phyloP scores from a whole-genome alignment of 2,797 vertebrate species.

The Remorina albescens region DNA sequence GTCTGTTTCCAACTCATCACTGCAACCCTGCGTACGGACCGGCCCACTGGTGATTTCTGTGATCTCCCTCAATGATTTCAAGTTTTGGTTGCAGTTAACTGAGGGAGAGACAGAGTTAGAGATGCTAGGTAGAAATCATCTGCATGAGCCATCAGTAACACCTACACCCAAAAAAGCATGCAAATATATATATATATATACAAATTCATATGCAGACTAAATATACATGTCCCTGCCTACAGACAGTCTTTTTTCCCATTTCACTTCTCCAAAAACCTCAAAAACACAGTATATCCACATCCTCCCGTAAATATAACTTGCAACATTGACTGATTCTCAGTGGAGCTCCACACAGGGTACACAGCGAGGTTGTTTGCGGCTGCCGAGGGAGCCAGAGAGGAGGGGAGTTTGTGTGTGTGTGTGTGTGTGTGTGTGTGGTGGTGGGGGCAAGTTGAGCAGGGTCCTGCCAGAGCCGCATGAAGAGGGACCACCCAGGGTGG shows the following conservation, averaged over 20 bases:
- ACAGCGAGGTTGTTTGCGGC: slow-evolving; percentile 81
- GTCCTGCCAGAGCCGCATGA: slow-evolving; percentile 82
- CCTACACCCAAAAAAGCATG: slow-evolving; percentile 21
- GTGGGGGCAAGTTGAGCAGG: slow-evolving; percentile 52
- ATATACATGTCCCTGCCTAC: slow-evolving; percentile 60
- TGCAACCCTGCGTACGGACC: slow-evolving; percentile 28
- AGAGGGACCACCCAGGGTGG: slow-evolving; percentile 86
- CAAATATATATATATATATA: slow-evolving; percentile 58
- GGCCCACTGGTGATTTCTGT: slow-evolving; percentile 45
- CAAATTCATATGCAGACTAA: slow-evolving; percentile 62
- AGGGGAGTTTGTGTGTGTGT: slow-evolving; percentile 39
- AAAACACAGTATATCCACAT: slow-evolving; percentile 76
- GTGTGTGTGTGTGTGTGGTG: background rate
- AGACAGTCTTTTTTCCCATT: slow-evolving; percentile 70
- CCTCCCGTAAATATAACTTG: slow-evolving; percentile 76
- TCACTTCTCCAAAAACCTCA: slow-evolving; percentile 65
- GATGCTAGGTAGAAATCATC: background rate
- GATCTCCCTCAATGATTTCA: slow-evolving; percentile 58
- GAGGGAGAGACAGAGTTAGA: slow-evolving; percentile 18
- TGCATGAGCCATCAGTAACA: slow-evolving; percentile 39
- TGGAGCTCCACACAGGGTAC: slow-evolving; percentile 77
- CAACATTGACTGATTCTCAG: slow-evolving; percentile 75
- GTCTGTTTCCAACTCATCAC: slow-evolving; percentile 73
- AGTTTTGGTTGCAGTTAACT: slow-evolving; percentile 55
- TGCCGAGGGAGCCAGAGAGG: slow-evolving; percentile 56